Evolutionary conservation across 2,113 vertebrate genomes (phyloP).

Genomic region (Seriola aureovittata): DNA sequence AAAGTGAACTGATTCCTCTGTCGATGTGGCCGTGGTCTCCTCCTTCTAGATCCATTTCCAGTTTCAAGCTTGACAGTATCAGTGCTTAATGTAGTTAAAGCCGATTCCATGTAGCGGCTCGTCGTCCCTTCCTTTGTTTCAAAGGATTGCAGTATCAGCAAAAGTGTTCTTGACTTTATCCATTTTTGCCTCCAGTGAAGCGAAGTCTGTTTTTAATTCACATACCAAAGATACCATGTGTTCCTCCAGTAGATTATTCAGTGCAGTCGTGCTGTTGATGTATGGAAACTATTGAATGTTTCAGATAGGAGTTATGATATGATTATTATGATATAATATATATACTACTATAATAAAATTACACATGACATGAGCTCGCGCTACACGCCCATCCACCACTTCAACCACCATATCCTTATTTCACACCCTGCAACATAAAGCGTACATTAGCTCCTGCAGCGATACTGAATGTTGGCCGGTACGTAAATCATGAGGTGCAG

Average conservation of each 20-base stretch:
- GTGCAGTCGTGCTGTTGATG: not conserved
- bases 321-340: no score
- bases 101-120: not conserved
- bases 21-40: not conserved
- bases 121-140: constrained; percentile 2
- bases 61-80: not conserved
- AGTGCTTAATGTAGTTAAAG: not conserved
- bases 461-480: no score
- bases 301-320: no score
- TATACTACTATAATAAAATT: no score
- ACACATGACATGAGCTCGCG: no score
- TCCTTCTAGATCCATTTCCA: constrained; percentile 2
- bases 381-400: no score
- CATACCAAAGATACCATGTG: constrained; percentile 1
- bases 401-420: no score
- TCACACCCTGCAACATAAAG: no score
- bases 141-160: constrained; percentile 29
- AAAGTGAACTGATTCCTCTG: not conserved
- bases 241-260: constrained; percentile 7
- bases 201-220: constrained; percentile 31
- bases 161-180: constrained; percentile 17
- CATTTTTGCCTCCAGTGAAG: constrained; percentile 42
- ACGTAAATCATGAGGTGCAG: not conserved
- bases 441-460: no score
- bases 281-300: no score